phyloP scores from a whole-genome alignment of 2,113 vertebrate genomes.

The Catagonus wagneri region DNA sequence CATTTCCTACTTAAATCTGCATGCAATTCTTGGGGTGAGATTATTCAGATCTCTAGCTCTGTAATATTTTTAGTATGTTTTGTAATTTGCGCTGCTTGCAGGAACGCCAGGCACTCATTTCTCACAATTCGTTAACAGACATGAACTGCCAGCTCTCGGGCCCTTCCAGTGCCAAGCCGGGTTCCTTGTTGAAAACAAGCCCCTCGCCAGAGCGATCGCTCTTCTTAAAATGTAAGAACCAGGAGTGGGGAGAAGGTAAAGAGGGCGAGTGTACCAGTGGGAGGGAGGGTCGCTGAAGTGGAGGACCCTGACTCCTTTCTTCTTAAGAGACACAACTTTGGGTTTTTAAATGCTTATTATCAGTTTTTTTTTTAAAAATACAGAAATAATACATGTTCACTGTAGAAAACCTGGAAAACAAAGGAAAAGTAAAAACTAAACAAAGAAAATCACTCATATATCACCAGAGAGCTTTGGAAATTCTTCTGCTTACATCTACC shows the following conservation, averaged over 20 bases:
- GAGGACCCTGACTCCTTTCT: not conserved
- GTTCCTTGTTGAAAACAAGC: slow-evolving; percentile 82
- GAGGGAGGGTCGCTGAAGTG: not conserved
- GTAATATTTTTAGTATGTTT: not conserved
- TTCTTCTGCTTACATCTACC: not conserved
- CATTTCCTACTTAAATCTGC: slow-evolving; percentile 1
- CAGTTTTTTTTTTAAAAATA: not conserved
- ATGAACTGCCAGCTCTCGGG: slow-evolving; percentile 78
- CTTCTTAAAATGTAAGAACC: slow-evolving; percentile 88
- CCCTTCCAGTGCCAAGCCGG: slow-evolving; percentile 75
- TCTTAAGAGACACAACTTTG: not conserved
- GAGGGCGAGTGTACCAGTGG: not conserved
- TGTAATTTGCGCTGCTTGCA: not conserved
- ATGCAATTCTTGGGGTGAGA: not conserved
- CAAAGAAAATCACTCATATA: not conserved
- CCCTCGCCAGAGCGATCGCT: slow-evolving; percentile 76
- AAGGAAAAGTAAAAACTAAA: not conserved
- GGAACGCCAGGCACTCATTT: not conserved
- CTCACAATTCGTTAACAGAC: slow-evolving; percentile 74
- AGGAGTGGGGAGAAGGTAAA: not conserved
- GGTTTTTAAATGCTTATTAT: slow-evolving; percentile 21
- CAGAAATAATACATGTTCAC: slow-evolving; percentile 12
- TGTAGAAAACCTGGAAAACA: slow-evolving; percentile 47
- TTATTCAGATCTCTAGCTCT: not conserved
- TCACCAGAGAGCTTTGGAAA: not conserved